A percentile compares a stretch with the other conserved stretches of the same genome.
Conservation (phyloP, 35 echinoderm and acorn worm species). For the Nesometra sesokonis region DNA sequence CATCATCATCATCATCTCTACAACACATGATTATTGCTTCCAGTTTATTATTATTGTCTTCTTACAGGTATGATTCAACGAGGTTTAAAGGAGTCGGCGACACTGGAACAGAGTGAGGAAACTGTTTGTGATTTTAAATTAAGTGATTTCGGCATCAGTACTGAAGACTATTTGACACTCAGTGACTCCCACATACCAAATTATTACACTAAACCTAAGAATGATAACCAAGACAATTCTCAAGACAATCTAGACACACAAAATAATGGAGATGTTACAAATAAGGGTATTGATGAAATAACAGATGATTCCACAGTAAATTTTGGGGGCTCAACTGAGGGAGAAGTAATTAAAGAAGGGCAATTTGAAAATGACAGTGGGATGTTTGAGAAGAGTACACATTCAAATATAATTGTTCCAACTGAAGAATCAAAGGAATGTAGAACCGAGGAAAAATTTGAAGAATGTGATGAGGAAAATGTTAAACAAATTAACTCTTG, state of each 20-base stretch:
- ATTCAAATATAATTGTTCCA: neutral
- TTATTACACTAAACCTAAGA: conserved; percentile 6
- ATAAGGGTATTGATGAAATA: too few relatives aligned
- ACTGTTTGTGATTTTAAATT: conserved; percentile 45
- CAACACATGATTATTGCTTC: too few relatives aligned
- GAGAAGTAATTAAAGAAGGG: neutral
- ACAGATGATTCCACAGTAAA: neutral
- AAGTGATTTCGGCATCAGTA: conserved; percentile 80
- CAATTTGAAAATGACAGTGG: neutral
- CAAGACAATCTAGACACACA: neutral
- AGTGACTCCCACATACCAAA: conserved; percentile 71
- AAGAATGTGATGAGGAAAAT: too few relatives aligned
- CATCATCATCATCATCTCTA: too few relatives aligned
- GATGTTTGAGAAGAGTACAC: neutral
- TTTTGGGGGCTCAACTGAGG: neutral
- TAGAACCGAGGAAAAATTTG: too few relatives aligned
- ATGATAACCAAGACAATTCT: neutral
- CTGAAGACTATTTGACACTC: conserved; percentile 68
- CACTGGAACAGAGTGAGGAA: conserved; percentile 36
- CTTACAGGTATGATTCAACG: conserved; percentile 75
- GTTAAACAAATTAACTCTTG: too few relatives aligned
- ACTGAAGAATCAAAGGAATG: too few relatives aligned
- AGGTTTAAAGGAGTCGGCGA: conserved; percentile 65
- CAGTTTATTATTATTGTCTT: too few relatives aligned
- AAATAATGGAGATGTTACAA: too few relatives aligned